Evolutionary conservation across 1,140 invertebrate genomes (phyloP), one percentile per base, ranked within the genome.

Genomic region (Meloidogyne floridensis): DNA sequence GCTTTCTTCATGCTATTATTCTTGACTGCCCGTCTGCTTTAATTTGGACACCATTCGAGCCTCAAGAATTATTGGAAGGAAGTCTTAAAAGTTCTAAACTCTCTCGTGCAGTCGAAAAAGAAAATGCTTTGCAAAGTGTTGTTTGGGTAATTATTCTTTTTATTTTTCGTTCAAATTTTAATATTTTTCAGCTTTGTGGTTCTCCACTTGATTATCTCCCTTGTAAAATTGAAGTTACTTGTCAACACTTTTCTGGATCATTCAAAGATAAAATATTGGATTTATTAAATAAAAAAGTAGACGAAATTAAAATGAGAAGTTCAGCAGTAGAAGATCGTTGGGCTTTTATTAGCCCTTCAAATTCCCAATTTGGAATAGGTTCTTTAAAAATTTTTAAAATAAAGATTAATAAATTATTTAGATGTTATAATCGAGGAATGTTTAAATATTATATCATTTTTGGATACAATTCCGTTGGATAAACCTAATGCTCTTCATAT

Each of bases 21-120:
- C 80, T 87, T 47, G 86, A 87, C 65, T 87, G 86, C 42, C 86
- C 86, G 11, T 78, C 77, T 9, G 86, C 86, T n/a, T 74, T 89
- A 51, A 75, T 87, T 81, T 89, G 82, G 81, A 85, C 86, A 65
- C 69, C 56, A 4, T 85, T 83, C 43, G 83, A 84, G 20, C 54
- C 76, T 47, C 74, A 72, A 13, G 75, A 76, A 78, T 42, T 86
- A 20, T 42, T 53, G 8, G 82, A 83, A 54, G 51, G 77, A 72
- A 81, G 59, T 32, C 18, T 53, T 69, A 79, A 18, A 65, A 47
- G 10, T 71, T 20, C 65, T 53, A 72, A 32, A 79, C 13, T 71
- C 42, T 42, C 13, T 18, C 54, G n/a, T 15, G 15, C 59, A 11
- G 4, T 79, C 7, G 77, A 79, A 72, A 79, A 69, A 71, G 77